Evolutionary conservation across 2,113 vertebrate species (phyloP), one percentile per base, ranked within the genome.

Genomic region (Nothoprocta pentlandii): DNA sequence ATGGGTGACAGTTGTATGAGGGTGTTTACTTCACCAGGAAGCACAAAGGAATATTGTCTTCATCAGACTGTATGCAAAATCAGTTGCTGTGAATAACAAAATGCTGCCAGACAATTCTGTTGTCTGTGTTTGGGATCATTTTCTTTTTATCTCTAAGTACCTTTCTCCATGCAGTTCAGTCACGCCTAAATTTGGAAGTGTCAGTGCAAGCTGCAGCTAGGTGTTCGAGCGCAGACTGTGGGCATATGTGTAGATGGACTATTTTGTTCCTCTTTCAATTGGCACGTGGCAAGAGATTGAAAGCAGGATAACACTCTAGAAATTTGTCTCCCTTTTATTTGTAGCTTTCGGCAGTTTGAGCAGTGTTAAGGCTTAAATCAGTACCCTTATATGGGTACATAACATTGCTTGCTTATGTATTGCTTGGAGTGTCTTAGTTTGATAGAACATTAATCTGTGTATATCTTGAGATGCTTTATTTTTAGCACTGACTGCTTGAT

Each of bases 41-140:
- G 75, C 74, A 97, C 89, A 96, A 92, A 85, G 81, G 78, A 87
- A 62, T 93, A 87, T 39, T 96, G 95, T 96, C 63, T n/a, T 58
- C 2, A 6, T 86, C 63, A 49, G 81, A 87, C 69, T 89, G 44
- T 89, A 73, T 82, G 87, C 59, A 89, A 69, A 95, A 92, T 93
- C 78, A 89, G 66, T 87, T 87, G 84, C 79, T 91, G 91, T 87
- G 81, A 49, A 46, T 92, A 85, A 93, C 91, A 80, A 95, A 93
- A 59, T 56, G 6, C 49, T 87, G 66, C 58, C 49, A 91, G 87
- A 82, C 59, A 91, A 66, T 80, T 87, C 70, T 54, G 79, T 91
- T 91, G 87, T 80, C 67, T 61, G 67, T 89, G 17, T 92, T 95
- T 87, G 70, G 53, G 67, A 69, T 0, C 63, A 34, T 26, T n/a